phyloP scores from a whole-genome alignment of 2,797 vertebrate genomes.

The Falco concolor region DNA sequence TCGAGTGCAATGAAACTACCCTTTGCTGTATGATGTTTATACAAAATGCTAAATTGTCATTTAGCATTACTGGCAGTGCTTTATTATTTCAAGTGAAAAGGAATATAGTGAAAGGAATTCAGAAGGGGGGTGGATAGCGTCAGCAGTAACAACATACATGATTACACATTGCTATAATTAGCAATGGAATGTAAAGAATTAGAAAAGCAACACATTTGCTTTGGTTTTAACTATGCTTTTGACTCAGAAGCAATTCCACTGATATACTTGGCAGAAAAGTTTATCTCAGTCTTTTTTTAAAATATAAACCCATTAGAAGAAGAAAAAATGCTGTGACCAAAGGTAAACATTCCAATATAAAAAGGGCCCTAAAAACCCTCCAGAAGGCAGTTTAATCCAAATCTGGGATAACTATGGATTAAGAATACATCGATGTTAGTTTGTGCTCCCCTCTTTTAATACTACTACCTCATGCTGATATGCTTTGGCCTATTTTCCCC shows the following conservation, averaged over 20 bases:
- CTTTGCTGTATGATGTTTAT: not conserved
- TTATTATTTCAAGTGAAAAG: not conserved
- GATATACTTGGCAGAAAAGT: not conserved
- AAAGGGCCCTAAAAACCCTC: not conserved
- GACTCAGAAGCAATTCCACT: not conserved
- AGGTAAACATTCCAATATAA: not conserved
- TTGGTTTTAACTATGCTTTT: not conserved
- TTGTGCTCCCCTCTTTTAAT: not conserved
- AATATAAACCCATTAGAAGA: not conserved
- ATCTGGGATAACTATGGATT: slow-evolving; percentile 39
- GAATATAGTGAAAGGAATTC: slow-evolving; percentile 7
- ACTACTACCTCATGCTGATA: not conserved
- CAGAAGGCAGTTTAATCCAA: slow-evolving; percentile 36
- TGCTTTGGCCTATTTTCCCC: not conserved
- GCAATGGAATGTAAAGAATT: slow-evolving; percentile 23
- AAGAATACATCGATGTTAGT: not conserved
- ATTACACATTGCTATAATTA: slow-evolving; percentile 11
- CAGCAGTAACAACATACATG: not conserved
- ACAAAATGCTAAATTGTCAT: not conserved
- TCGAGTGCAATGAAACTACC: not conserved
- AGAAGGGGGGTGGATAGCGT: not conserved
- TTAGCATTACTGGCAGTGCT: not conserved
- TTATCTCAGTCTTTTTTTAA: not conserved
- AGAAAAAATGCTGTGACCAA: not conserved
- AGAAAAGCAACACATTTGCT: not conserved